Evolutionary conservation across 2,888 invertebrate species (phyloP), one percentile per base, ranked within the genome.

Genomic region (Tricholauxania praeusta): DNA sequence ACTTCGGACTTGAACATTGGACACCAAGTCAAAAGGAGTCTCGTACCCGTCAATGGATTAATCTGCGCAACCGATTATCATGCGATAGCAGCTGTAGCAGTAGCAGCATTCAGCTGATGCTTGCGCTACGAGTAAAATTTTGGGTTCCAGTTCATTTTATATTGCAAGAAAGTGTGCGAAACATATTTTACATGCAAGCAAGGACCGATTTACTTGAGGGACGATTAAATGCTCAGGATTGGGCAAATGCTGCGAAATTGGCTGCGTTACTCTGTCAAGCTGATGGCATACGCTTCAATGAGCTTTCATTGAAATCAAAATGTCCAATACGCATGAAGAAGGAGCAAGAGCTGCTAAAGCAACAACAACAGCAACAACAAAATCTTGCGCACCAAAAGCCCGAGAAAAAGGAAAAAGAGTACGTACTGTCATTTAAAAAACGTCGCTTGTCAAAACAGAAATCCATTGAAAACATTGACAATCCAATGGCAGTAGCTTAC

Each of bases 111-210:
- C 86, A 84, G 48, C 59, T 87, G 47, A 84, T 83, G 85, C 78
- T 87, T n/a, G 87, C 87, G 3, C 76, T 87, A 63, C 82, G 87
- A 4, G 94, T 96, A 79, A 96, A 96, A 88, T 96, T 96, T 89
- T 96, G 95, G 94, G 96, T 96, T 60, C 95, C 95, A 3, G 96
- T 96, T 3, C 96, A 96, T 87, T 91, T 93, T 74, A 90, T 96
- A 75, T 91, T 95, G 76, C 95, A 95, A 87, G 95, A 95, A 84
- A 92, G 92, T 55, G 96, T 95, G 28, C 92, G 94, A 7, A 83
- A 95, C 86, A 92, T 94, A 85, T 96, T 96, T 87, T 96, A 94
- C 85, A 90, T 95, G 78, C 94, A 96, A 86, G 93, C 95, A 3
- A 92, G 92, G 81, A 89, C 92, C 2, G 95, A 96, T 84, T 88